Base-by-base conservation (phyloP, 2,113 vertebrate genomes). In the Uria aalge region DNA sequence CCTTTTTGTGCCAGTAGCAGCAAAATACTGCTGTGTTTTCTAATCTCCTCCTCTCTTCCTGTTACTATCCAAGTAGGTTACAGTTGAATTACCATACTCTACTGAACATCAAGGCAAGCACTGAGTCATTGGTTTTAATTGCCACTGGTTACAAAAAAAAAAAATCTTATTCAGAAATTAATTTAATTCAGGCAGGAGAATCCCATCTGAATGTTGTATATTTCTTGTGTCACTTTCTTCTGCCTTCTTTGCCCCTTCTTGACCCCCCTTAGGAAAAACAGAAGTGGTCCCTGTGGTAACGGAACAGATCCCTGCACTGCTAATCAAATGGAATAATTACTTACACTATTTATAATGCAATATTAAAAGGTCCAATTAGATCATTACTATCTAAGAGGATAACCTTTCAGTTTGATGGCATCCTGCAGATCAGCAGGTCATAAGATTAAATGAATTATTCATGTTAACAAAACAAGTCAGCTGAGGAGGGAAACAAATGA, bases 121-220 rank as follows among this genome's bases (percentile, higher is more conserved):
- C 52, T 67, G 60, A 92, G 59, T 95, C 91, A 87, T 32, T 68
- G 41, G 23, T 57, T 81, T 87, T 78, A 95, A 94, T 75, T 90
- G 73, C 40, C 32, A 59, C n/a, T 15, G 15, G 40, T 60, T 82
- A 55, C 0, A 27, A 71, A 91, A 59, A 34, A 59, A 34, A 71
- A 87, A 53, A 26, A 48, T 29, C 36, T 66, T 45, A 76, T 34
- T 73, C 38, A 69, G 45, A 92, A 94, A 73, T 80, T 41, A 64
- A 81, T 85, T 67, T 55, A 59, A 82, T 77, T 91, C 29, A 77
- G 56, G 32, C n/a, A 84, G 38, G 20, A 84, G 17, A 77, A 90
- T 75, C 23, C 62, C 66, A 73, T 87, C 69, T 79, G 68, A 83
- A 64, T 15, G 47, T 47, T 67, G 38, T 20, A 8, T 52, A 26